A percentile compares a stretch with the other conserved stretches of the same genome.
phyloP scores from a whole-genome alignment of 2,888 invertebrate genomes.

The Brachyptera putata region DNA sequence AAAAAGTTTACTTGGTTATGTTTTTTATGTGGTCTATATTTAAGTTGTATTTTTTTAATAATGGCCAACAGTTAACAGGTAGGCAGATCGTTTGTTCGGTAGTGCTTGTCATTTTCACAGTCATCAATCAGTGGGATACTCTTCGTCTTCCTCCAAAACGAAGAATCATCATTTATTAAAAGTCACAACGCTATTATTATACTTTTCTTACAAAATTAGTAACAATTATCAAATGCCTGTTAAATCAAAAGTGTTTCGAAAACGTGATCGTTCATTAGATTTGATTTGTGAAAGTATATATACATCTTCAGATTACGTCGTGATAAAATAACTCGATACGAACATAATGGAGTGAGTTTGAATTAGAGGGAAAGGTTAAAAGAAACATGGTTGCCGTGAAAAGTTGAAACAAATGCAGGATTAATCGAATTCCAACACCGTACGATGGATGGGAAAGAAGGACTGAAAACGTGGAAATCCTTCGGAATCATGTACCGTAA shows the following conservation, averaged over 20 bases:
- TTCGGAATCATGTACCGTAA: constrained; percentile 2
- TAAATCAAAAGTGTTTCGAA: neutral
- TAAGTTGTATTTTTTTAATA: neutral
- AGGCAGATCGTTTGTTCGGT: neutral
- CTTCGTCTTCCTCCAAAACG: neutral
- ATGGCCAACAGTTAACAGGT: neutral
- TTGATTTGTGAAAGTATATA: neutral
- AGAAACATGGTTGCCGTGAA: neutral
- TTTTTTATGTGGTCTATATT: neutral
- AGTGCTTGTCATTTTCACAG: neutral
- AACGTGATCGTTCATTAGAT: neutral
- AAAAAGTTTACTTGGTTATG: neutral
- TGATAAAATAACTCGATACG: neutral
- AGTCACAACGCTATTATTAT: neutral
- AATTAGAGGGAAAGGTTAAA: neutral
- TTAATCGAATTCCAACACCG: neutral
- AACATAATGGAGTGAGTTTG: neutral
- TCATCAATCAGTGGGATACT: neutral
- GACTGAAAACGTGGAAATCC: too few species aligned
- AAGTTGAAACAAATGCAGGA: neutral
- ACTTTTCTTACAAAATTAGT: neutral
- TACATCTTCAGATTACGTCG: neutral
- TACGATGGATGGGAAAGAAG: neutral
- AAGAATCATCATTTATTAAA: neutral
- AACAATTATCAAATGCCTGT: constrained; percentile 1